phyloP scores from a whole-genome alignment of 92 coral and sea anemone genomes.

The Metridium senile region DNA sequence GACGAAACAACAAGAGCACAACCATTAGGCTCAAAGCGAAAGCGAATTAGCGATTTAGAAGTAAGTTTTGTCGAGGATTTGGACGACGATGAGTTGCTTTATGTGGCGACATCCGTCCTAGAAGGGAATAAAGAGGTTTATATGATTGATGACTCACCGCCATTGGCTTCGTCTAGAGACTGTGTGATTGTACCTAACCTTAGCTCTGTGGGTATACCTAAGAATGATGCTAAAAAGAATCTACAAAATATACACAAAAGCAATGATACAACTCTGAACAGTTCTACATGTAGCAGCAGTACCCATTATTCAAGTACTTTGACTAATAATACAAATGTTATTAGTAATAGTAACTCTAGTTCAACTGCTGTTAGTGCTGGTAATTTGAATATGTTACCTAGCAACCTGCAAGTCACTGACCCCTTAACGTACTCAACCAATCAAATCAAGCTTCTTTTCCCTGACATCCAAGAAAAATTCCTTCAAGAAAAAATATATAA shows the following conservation, averaged over 20 bases:
- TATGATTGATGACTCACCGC: slow-evolving; percentile 37
- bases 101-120: slow-evolving; percentile 38
- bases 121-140: not conserved
- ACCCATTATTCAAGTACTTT: no score
- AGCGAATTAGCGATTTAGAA: not conserved
- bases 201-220: not conserved
- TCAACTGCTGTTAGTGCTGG: no score
- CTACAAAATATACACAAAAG: not conserved
- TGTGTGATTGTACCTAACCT: not conserved
- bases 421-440: slow-evolving; percentile 33
- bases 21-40: not conserved
- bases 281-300: slow-evolving; percentile 3
- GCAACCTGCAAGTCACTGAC: slow-evolving; percentile 24
- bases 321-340: not conserved
- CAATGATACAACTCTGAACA: slow-evolving; percentile 1
- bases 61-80: slow-evolving; percentile 2
- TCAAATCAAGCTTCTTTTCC: slow-evolving; percentile 57
- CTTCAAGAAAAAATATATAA: slow-evolving; percentile 46
- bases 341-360: no score
- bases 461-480: slow-evolving; percentile 65
- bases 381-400: no score
- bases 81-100: slow-evolving; percentile 59
- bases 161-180: not conserved
- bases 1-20: slow-evolving; percentile 18
- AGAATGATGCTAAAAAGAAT: not conserved